Base-by-base conservation (phyloP, 2,113 vertebrate genomes). In the Aphelocoma coerulescens region DNA sequence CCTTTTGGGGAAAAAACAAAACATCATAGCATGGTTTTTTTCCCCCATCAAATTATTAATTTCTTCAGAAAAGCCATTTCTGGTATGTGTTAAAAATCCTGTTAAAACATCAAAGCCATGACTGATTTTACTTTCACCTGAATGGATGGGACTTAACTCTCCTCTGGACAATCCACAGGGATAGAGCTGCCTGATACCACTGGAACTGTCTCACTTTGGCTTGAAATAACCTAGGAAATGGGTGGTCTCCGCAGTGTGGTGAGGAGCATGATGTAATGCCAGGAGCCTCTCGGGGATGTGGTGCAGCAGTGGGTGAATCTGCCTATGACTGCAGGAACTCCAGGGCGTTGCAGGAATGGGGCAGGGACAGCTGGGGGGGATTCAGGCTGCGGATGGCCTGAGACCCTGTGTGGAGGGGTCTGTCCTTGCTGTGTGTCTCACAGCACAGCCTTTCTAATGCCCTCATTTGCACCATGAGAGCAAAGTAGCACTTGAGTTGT, bases 351-450 rank as follows among this genome's bases (percentile, higher is more conserved):
- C 43, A 41, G 30, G 48, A 32, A 32, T 1, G 3, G 43, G 8
- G 5, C n/a, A 62, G 58, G 30, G 23, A 43, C 0, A 4, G n/a
- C 26, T 72, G 17, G 0, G 3, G 19, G 19, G 20, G 1, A 6
- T 37, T 69, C 30, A n/a, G 35, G 30, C 32, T 1, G 0, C 10
- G 13, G 43, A 15, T n/a, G 37, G 35, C 26, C 41, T 22, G 2
- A 69, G 52, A 9, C 0, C 1, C 48, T 85, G 15, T 28, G 49
- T 1, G 1, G 39, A 65, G 37, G 7, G 32, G 35, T 18, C 44
- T 26, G 23, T 19, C 48, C 54, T 63, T 2, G 1, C 32, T 2
- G 0, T 3, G 37, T 19, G 16, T n/a, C 57, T 75, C 6, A 4
- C 10, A 74, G 41, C 43, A 54, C 23, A 33, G 32, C n/a, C 24